Evolutionary conservation across 2,113 vertebrate genomes (phyloP).

Genomic region (Scomber japonicus): DNA sequence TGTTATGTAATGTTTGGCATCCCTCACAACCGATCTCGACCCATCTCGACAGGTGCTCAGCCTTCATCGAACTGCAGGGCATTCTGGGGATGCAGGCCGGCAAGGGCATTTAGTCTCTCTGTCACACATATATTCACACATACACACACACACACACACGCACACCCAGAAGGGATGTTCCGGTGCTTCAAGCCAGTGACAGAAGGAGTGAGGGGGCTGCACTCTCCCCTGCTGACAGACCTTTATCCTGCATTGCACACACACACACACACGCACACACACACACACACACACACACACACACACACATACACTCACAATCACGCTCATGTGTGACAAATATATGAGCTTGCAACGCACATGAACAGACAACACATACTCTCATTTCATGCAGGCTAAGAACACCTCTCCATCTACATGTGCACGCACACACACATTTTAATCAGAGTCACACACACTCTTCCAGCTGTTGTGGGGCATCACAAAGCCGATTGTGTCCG

Average conservation of each 20-base stretch:
- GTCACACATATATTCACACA: constrained; percentile 22
- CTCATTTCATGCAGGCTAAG: constrained; percentile 7
- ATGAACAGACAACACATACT: not conserved
- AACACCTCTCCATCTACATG: constrained; percentile 48
- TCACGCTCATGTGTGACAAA: not conserved
- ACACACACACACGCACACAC: not conserved
- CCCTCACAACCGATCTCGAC: too few relatives aligned
- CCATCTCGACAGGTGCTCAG: too few relatives aligned
- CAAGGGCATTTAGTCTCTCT: too few relatives aligned
- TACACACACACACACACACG: constrained; percentile 40
- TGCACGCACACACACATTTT: constrained; percentile 46
- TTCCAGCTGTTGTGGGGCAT: constrained; percentile 67
- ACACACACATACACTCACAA: not conserved
- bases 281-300: not conserved
- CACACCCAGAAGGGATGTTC: constrained; percentile 52
- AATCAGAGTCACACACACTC: constrained; percentile 46
- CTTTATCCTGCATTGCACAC: constrained; percentile 55
- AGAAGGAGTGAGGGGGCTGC: constrained; percentile 74
- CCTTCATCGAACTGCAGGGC: too few relatives aligned
- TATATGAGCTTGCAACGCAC: not conserved
- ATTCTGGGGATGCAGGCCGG: too few relatives aligned
- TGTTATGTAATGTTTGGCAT: too few relatives aligned
- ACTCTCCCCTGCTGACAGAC: constrained; percentile 64
- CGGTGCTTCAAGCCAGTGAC: constrained; percentile 68
- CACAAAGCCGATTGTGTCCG: constrained; percentile 74